Base-by-base conservation (phyloP, 37 sponge, comb jelly and placozoan species). In the Ephydatia muelleri region DNA sequence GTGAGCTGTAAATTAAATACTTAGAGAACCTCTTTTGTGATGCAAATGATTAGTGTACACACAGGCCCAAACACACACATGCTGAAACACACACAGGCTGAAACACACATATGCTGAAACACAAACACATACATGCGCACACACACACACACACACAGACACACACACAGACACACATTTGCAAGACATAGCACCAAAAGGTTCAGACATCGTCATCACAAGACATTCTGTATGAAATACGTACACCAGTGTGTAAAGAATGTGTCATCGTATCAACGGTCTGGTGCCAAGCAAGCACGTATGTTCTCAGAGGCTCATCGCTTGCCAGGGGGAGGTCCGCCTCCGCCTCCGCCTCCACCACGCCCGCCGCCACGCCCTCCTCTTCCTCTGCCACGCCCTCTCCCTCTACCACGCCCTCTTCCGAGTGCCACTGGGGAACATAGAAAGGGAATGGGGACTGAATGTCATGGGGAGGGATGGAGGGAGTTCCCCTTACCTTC, bases 311-410 rank as follows among this genome's bases (percentile, higher is more conserved):
- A 43, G 47, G 47, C 8, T n/a, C 8, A 43, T 43, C 57, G 57
- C 57, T 57, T 57, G 6, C 57, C 57, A 13, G 57, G 57, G 19
- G 57, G 57, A 57, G 57, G 57, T 57, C 19, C 19, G 14, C 57
- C 57, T 19, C 57, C 57, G 1, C 57, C 16, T 14, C 57, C 57
- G 1, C 43, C 43, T 9, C 43, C 43, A 43, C 43, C 43, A 43
- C 43, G 6, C 6, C 43, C 43, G 43, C 89, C 89, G 36, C 85
- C 89, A n/a, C 90, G 86, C 29, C 90, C 37, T 40, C 90, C 86
- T 80, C 90, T 65, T 22, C 90, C 89, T 74, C 89, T 49, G 29
- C 89, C 90, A 28, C 90, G 64, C n/a, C 84, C 90, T 26, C 90
- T 76, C 3, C 90, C 90, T 57, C 57, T 79, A 6, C 65, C 65